Base-by-base conservation (phyloP, 2,113 vertebrate genomes). In the Bucco capensis region DNA sequence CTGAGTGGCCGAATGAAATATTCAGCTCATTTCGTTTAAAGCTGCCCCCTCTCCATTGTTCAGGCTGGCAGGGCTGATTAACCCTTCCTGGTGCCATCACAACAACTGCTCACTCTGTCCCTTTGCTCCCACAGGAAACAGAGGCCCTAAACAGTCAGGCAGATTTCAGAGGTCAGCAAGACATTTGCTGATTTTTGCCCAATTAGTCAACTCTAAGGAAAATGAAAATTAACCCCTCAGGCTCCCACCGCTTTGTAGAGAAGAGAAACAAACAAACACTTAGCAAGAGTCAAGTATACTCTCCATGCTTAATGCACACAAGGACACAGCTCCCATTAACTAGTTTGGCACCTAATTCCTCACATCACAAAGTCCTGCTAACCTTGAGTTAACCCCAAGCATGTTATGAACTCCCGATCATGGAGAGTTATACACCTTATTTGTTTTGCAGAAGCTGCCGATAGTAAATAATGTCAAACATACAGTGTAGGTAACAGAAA, bases 1-100 rank as follows among this genome's bases (percentile, higher is more conserved):
- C 97, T 96, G 97, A 98, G 97, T 96, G 97, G 96, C 97, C 93
- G 76, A 97, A 98, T 98, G 98, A 99, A 98, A 98, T 98, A 98
- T 98, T 98, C 98, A 98, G 98, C 98, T 98, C 97, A 94, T 96
- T 97, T 97, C 96, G 54, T 97, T 98, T 98, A 98, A 98, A 98
- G 98, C 97, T 97, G 98, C 97, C 98, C 96, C 58, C 14, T 96
- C 96, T 95, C 97, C 96, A 98, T 98, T 98, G 98, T 98, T 98
- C 97, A 90, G 67, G 94, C 94, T 93, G 96, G 95, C 91, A 92
- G 73, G 77, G 75, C 88, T 88, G 82, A 93, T 98, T 98, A 98
- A 98, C 97, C 96, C 97, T 97, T 93, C 84, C 87, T 44, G 88
- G 94, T 95, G 95, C 96, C 30, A 19, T 79, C 70, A 72, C 10